Evolutionary conservation across 1,140 invertebrate genomes (phyloP), one percentile per base, ranked within the genome.

Genomic region (Bombus pascuorum): DNA sequence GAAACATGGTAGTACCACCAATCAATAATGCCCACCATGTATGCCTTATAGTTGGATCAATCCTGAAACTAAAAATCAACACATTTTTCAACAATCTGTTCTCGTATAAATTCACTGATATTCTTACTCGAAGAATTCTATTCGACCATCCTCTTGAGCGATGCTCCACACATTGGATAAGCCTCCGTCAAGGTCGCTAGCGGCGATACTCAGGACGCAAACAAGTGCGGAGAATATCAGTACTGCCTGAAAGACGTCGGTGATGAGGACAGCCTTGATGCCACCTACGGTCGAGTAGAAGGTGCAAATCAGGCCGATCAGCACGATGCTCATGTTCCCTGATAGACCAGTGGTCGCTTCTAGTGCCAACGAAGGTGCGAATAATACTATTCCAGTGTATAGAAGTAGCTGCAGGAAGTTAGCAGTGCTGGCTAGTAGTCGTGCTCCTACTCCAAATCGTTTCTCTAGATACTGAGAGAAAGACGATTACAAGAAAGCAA

Each of bases 351-450:
- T 98, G 44, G 99, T 98, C n/a, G 98, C 97, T 94, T 98, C 98
- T 28, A 99, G 92, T 1, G 98, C 98, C 84, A 99, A 96, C 2
- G 98, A 97, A 3, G 99, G 99, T 0, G 98, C 98, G 94, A 98
- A 99, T 0, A 99, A 95, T 3, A 99, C 98, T 83, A 99, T 97
- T 1, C 98, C 98, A 96, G 99, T 98, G 92, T 99, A 99, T 22
- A 99, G 92, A 34, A 98, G 95, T 96, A 98, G 97, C 95, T 98
- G 97, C 2, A 98, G 85, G 12, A 97, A 97, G 90, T 98, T 98
- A 1, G 97, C 97, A 4, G 97, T 79, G 5, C 98, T 98, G 3
- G 98, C 97, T 15, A 96, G 89, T 82, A 98, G 91, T 86, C 98
- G 94, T n/a, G 97, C 96, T 22, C 93, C 92, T 68, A 96, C 95